Evolutionary conservation across 2,797 vertebrate genomes (phyloP).

Genomic region (Gastrophryne carolinensis): DNA sequence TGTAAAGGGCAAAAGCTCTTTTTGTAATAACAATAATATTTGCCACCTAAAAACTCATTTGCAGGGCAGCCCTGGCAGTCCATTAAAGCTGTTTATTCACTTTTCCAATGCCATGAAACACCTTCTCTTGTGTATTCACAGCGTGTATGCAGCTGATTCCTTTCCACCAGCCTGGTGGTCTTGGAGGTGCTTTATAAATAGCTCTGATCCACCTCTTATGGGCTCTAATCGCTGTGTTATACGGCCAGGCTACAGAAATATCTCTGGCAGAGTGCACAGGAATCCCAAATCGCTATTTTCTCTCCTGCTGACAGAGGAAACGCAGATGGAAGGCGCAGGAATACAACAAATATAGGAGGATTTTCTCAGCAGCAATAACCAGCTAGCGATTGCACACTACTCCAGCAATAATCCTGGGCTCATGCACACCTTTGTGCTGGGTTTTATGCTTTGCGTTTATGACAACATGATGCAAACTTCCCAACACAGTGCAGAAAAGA

Average conservation of each 20-base stretch:
- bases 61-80: not conserved
- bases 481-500: too few species aligned
- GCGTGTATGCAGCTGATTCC: not conserved
- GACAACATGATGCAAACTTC: too few species aligned
- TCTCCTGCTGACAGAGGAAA: not conserved
- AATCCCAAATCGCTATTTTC: not conserved
- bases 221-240: not conserved
- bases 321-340: not conserved
- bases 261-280: not conserved
- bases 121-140: not conserved
- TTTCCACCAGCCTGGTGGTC: conserved; percentile 24
- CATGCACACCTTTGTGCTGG: too few species aligned
- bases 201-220: not conserved
- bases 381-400: too few species aligned
- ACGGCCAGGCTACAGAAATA: not conserved
- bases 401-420: too few species aligned
- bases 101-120: not conserved
- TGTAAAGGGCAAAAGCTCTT: not conserved
- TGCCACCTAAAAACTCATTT: conserved; percentile 8
- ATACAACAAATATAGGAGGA: too few species aligned
- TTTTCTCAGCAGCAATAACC: too few species aligned
- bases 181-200: conserved; percentile 4
- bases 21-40: conserved; percentile 22
- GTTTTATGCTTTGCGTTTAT: too few species aligned
- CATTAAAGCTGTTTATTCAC: conserved; percentile 2